Evolutionary conservation across 2,797 vertebrate genomes (phyloP), one percentile per base, ranked within the genome.

Genomic region (Poecile montanus): DNA sequence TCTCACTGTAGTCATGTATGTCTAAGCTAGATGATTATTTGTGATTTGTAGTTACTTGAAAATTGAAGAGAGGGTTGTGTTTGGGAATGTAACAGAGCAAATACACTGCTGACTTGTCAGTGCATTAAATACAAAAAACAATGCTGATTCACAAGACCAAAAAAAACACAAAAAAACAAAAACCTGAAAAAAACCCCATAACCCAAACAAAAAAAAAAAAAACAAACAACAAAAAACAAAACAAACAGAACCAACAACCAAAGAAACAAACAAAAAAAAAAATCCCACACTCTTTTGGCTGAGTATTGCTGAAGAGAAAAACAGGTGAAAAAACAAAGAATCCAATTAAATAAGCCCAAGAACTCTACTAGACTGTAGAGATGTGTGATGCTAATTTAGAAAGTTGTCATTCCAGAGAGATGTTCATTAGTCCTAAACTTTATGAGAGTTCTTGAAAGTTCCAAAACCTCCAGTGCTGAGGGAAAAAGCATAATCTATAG

Each of bases 321-420:
- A n/a, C 2, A 50, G 9, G 2, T 27, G 1, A 29, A 86, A 56
- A 74, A 14, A 9, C 6, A 75, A 91, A 34, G 42, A 38, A 36
- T 36, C 8, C 29, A 70, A 87, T 62, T 27, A 82, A 62, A 76
- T 14, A 26, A 84, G 3, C 9, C 38, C 6, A 63, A 83, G 16
- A 78, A 56, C 7, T 45, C 45, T 32, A 38, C 9, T 15, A 29
- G 17, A 45, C 6, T 16, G 45, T 5, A 62, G 16, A 26, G 5
- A n/a, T 3, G 8, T 50, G 16, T 56, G 13, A 56, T 0, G 0
- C 3, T 44, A 57, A 50, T 58, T 54, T 30, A 74, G n/a, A 56
- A 84, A 53, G 13, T n/a, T 34, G 11, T 36, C 9, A 6, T 74
- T 67, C 14, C 23, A 44, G 18, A 3, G 6, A 85, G 9, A 3